Base-by-base conservation (phyloP, 1,140 invertebrate genomes). In the Phthorimaea operculella region DNA sequence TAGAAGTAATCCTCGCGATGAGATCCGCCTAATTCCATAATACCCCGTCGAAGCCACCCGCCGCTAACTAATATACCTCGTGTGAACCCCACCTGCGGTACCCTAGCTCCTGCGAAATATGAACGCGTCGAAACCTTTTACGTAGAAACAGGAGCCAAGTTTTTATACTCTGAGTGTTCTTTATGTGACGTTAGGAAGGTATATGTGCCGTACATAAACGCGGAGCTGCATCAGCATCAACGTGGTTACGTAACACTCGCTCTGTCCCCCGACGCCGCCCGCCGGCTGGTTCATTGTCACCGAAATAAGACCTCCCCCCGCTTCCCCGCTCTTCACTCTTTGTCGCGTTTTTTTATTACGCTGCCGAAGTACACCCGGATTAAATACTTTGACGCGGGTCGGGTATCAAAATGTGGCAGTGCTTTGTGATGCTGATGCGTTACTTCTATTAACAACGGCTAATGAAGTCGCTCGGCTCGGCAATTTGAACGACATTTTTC, bases 301-400 rank as follows among this genome's bases (percentile, higher is more conserved):
- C 44, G 44, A 47, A 12, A 16, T 47, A 47, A 47, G 44, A 47
- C 44, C 44, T 16, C 14, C n/a, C 42, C 44, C 44, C 16, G 44
- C 44, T 9, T n/a, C 44, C 44, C 44, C 44, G 1, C 44, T 16
- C 44, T 15, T 47, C 16, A 16, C 15, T 47, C 52, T 42, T 45
- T 57, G 51, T 60, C 51, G 51, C 21, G n/a, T 47, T 57, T 50
- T 57, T 57, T 60, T 54, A 60, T 60, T 57, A 52, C 59, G 17
- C 18, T 44, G 18, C 14, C 10, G 14, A 33, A 33, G 39, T 49
- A 50, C 33, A 34, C 6, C 12, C 15, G 52, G 59, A 60, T 60
- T 60, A 60, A 60, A 60, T 56, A 57, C 59, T 57, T 51, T 60
- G 51, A 56, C 33, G 54, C 59, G 59, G 44, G 3, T 4, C 44